Evolutionary conservation across 2,797 vertebrate genomes (phyloP).

Genomic region (Galagoides demidoff): DNA sequence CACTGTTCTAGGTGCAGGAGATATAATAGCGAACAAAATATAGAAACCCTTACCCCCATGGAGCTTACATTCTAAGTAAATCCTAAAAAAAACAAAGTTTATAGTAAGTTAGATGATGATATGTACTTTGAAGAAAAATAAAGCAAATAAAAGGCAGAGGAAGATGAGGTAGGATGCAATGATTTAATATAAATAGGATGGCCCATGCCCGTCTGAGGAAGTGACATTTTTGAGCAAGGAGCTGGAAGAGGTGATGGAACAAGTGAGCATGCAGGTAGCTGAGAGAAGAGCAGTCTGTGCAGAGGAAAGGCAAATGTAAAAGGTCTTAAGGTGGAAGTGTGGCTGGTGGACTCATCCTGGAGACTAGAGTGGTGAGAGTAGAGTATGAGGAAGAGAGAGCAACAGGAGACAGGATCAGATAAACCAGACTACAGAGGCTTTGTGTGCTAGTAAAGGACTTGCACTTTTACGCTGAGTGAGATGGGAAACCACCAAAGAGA

Average conservation of each 20-base stretch:
- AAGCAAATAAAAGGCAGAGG: background rate
- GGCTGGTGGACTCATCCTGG: background rate
- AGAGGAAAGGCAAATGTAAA: background rate
- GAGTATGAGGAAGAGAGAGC: background rate
- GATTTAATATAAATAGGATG: background rate
- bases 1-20: background rate
- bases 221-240: background rate
- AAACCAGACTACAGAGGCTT: background rate
- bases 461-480: background rate
- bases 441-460: background rate
- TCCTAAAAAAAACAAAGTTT: background rate
- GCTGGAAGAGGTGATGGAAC: background rate
- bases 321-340: background rate
- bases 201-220: background rate
- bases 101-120: background rate
- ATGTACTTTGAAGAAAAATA: background rate
- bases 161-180: background rate
- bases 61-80: conserved; percentile 40
- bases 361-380: background rate
- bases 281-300: background rate
- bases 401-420: background rate
- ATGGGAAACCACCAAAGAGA: background rate
- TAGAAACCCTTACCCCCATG: background rate
- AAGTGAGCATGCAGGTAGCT: rapidly evolving
- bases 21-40: background rate